These are phyloP conservation scores for Xyliphius kryptos DNA, from an alignment of 2,113 vertebrate genomes.

Conservation along the genomic window DNA sequence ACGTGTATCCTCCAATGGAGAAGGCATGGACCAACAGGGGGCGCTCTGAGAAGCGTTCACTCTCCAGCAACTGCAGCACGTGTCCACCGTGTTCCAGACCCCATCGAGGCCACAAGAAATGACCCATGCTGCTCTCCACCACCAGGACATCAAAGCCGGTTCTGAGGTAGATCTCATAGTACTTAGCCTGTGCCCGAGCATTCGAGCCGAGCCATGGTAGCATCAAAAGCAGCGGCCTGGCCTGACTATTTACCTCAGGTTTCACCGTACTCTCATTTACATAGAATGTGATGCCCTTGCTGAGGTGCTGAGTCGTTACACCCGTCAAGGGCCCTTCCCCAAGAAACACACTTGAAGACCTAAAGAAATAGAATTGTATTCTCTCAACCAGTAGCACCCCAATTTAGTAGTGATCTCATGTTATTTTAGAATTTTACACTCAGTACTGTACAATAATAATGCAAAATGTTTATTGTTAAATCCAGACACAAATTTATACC, in stretches of 20 bases:
- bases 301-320: conserved; percentile 48
- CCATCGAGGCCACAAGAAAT: conserved; percentile 62
- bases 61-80: conserved; percentile 55
- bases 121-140: conserved; percentile 51
- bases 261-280: conserved; percentile 32
- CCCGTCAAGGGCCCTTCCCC: conserved; percentile 42
- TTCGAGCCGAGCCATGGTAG: conserved; percentile 63
- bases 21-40: conserved; percentile 63
- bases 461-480: too few relatives aligned
- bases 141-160: conserved; percentile 56
- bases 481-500: too few relatives aligned
- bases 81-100: conserved; percentile 45
- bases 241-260: not conserved
- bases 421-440: too few relatives aligned
- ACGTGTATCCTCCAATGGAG: conserved; percentile 65
- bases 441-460: too few relatives aligned
- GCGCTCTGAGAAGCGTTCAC: conserved; percentile 50
- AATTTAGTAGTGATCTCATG: too few relatives aligned
- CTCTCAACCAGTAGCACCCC: too few relatives aligned
- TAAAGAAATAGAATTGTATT: too few relatives aligned
- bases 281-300: conserved; percentile 56
- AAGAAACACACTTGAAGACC: too few relatives aligned
- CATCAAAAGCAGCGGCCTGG: conserved; percentile 54
- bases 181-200: conserved; percentile 51
- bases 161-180: conserved; percentile 60